These are phyloP conservation scores for Macrochelys suwanniensis DNA, from an alignment of 2,797 vertebrate genomes.

Conservation along the genomic window DNA sequence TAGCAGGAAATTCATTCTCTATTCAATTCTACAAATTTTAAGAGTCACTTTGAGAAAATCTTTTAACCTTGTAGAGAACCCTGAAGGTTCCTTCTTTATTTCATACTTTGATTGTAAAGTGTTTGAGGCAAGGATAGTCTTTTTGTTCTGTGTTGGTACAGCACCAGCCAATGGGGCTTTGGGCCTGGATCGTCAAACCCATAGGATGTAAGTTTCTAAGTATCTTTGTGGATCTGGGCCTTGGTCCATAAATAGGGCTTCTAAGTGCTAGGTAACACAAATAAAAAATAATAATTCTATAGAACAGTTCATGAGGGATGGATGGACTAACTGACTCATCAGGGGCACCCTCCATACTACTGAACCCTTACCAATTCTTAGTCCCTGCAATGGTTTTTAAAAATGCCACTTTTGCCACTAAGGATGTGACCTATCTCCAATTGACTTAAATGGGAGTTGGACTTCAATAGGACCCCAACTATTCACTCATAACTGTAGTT, in stretches of 20 bases:
- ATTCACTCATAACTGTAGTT: neutral
- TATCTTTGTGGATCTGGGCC: neutral
- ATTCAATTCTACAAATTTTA: neutral
- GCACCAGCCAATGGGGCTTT: neutral
- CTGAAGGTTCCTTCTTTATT: neutral
- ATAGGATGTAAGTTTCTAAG: neutral
- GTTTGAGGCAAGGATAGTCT: neutral
- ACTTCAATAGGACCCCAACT: neutral
- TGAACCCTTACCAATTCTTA: neutral
- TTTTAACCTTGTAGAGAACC: neutral
- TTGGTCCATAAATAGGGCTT: neutral
- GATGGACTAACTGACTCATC: neutral
- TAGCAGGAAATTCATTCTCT: neutral
- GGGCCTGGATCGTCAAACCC: neutral
- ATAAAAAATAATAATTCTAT: neutral
- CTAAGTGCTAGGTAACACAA: neutral
- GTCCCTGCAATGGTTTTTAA: constrained; percentile 17
- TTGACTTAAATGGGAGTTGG: constrained; percentile 12
- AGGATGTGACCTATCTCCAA: neutral
- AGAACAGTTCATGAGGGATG: neutral
- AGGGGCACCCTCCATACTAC: neutral
- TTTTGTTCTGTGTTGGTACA: neutral
- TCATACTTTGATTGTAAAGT: neutral
- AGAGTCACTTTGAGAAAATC: neutral
- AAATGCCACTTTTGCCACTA: neutral